phyloP scores from a whole-genome alignment of 92 coral and sea anemone genomes.

The Diadumene lineata region DNA sequence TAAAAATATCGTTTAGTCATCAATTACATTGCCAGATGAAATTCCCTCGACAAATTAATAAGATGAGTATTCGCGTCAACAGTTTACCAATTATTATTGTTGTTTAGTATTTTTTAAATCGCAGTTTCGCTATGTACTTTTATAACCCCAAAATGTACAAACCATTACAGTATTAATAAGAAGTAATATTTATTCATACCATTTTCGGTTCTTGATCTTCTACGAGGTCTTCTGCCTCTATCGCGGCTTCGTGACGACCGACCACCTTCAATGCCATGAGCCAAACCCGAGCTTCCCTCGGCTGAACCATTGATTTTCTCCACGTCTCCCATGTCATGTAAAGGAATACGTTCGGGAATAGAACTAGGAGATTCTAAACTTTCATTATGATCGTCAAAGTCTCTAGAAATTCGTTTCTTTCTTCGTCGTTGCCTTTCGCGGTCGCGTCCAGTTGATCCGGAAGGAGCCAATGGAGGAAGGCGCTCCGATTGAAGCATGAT shows the following conservation, averaged over 20 bases:
- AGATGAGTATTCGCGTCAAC: too few species aligned
- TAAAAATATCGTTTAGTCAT: too few species aligned
- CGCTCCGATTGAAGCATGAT: conserved; percentile 26
- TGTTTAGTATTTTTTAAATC: too few species aligned
- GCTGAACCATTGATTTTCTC: conserved; percentile 78
- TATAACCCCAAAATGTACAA: too few species aligned
- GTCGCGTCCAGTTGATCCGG: conserved; percentile 23
- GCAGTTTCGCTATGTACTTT: too few species aligned
- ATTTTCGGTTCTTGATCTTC: conserved; percentile 75
- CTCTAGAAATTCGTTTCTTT: conserved; percentile 83
- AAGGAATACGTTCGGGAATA: conserved; percentile 66
- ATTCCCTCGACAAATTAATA: too few species aligned
- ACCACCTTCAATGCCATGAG: conserved; percentile 56
- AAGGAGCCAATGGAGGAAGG: conserved; percentile 25
- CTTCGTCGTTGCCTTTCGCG: conserved; percentile 70
- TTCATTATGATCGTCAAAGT: conserved; percentile 82
- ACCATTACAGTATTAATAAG: too few species aligned
- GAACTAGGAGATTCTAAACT: conserved; percentile 71
- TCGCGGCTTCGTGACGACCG: conserved; percentile 53
- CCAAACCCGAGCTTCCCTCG: conserved; percentile 74
- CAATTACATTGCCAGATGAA: too few species aligned
- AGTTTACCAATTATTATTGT: too few species aligned
- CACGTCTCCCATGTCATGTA: conserved; percentile 81
- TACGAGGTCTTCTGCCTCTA: conserved; percentile 72
- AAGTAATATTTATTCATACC: conserved; percentile 36